Base-by-base conservation (phyloP, 1,140 invertebrate genomes). In the Neotoxoptera formosana region DNA sequence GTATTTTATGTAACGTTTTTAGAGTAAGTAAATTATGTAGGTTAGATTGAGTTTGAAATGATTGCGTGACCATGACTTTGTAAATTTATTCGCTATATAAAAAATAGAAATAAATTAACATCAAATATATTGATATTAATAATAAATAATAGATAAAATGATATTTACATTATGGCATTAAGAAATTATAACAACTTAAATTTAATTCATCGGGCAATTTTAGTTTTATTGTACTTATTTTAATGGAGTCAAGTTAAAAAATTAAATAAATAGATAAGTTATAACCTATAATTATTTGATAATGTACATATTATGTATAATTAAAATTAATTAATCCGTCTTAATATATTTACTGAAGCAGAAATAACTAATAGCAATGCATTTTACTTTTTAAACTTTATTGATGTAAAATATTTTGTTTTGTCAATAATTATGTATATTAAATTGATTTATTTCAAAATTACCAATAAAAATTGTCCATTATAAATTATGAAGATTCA, bases 311-410 rank as follows among this genome's bases (percentile, higher is more conserved):
- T 76, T 7, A 53, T 53, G 21, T 53, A 53, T n/a, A 76, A 34
- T 76, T 76, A 9, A 76, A 76, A 76, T 76, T 76, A 34, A 76
- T 76, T n/a, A 76, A 76, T 34, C n/a, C n/a, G 14, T 76, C 14
- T n/a, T 11, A 76, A n/a, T 67, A 67, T 67, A 25, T 67, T 30
- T 30, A n/a, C 60, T n/a, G 25, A 30, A n/a, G 11, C 60, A 76
- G n/a, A 76, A 76, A 76, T n/a, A 67, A 67, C 60, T 67, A 14
- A 67, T 76, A 76, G 60, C 14, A 76, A 76, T 76, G 60, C 21
- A n/a, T 76, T 76, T 76, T n/a, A 76, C 60, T 76, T 76, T n/a
- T n/a, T n/a, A 67, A 67, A 67, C 60, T n/a, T 67, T 30, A 56
- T 56, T 56, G 9, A 9, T 30, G 23, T n/a, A n/a, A 67, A 67